Percentiles rank a stretch among this genome's conserved stretches.
These are phyloP conservation scores for Ptilodon capucinus DNA, from an alignment of 2,888 invertebrate genomes.

Conservation along the genomic window DNA sequence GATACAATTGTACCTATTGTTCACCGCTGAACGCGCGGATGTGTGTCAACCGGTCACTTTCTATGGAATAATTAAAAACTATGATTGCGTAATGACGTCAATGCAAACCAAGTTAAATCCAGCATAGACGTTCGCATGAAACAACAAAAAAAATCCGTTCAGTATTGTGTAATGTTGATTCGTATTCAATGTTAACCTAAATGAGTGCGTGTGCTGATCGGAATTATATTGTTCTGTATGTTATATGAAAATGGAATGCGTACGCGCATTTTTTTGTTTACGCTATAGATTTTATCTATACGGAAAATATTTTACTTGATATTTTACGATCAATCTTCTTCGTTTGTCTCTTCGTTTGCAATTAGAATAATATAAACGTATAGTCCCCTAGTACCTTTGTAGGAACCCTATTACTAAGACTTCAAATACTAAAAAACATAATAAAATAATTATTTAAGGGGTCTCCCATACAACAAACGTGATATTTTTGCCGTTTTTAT, in stretches of 20 bases:
- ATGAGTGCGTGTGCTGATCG: not conserved
- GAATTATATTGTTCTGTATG: not conserved
- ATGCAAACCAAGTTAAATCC: constrained; percentile 1
- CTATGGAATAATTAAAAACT: constrained; percentile 38
- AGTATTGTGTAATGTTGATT: not conserved
- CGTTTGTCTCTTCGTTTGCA: too few relatives aligned
- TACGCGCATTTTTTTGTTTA: not conserved
- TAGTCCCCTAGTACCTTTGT: too few relatives aligned
- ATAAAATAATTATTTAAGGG: too few relatives aligned
- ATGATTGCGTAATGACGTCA: constrained; percentile 28
- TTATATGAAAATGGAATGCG: not conserved
- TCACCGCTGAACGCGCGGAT: constrained; percentile 24
- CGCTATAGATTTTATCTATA: not conserved
- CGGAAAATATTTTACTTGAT: too few relatives aligned
- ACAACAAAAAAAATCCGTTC: not conserved
- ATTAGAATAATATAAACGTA: too few relatives aligned
- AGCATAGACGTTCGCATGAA: constrained; percentile 1
- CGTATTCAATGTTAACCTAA: not conserved
- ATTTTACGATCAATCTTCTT: too few relatives aligned
- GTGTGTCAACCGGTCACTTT: constrained; percentile 45
- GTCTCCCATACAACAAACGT: too few relatives aligned
- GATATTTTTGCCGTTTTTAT: too few relatives aligned
- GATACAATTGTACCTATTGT: constrained; percentile 27
- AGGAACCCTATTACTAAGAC: too few relatives aligned
- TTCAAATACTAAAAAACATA: too few relatives aligned